Evolutionary conservation across 2,888 invertebrate species (phyloP).

Genomic region (Zaprionus obscuricornis): DNA sequence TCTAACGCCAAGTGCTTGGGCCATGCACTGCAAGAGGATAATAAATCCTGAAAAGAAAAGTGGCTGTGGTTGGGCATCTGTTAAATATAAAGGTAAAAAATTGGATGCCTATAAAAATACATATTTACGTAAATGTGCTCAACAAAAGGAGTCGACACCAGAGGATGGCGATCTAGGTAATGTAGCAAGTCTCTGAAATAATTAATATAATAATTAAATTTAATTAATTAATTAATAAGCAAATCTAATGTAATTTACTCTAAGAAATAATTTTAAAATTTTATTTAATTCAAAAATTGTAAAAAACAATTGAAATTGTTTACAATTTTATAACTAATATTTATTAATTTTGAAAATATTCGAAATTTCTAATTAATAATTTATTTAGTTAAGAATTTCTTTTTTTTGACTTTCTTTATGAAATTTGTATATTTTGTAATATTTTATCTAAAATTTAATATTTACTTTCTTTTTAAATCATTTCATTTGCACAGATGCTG

Average conservation of each 20-base stretch:
- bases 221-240: no score
- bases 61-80: slow-evolving; percentile 97
- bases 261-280: no score
- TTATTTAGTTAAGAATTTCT: neutral
- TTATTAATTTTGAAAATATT: no score
- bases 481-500: slow-evolving; percentile 84
- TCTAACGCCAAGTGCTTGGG: slow-evolving; percentile 96
- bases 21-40: slow-evolving; percentile 94
- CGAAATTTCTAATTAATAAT: neutral
- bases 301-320: neutral
- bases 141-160: slow-evolving; percentile 84
- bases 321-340: no score
- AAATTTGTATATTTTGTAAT: neutral
- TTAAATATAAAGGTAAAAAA: slow-evolving; percentile 93
- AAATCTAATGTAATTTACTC: no score
- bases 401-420: no score
- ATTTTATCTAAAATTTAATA: neutral
- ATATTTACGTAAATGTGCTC: slow-evolving; percentile 89
- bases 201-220: neutral
- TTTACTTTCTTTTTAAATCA: neutral
- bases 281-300: no score
- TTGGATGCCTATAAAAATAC: slow-evolving; percentile 94
- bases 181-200: no score
- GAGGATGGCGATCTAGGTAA: slow-evolving; percentile 78
- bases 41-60: slow-evolving; percentile 96